These are phyloP conservation scores for Aphrophora alni DNA, from an alignment of 2,888 invertebrate genomes.

Conservation along the genomic window DNA sequence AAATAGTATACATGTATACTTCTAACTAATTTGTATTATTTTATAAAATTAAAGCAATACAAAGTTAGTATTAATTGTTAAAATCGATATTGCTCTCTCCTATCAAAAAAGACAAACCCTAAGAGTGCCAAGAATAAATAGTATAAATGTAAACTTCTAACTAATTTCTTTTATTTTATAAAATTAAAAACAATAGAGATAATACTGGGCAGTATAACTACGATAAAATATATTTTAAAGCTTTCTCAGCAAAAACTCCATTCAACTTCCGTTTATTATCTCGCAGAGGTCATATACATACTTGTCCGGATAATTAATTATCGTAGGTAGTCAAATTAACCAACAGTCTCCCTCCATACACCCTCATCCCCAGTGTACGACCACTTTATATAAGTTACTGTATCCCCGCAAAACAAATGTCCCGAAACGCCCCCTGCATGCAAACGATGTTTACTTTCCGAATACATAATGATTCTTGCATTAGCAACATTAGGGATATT, in stretches of 20 bases:
- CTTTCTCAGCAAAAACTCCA: neutral
- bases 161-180: too few relatives aligned
- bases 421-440: constrained; percentile 1
- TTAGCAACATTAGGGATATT: neutral
- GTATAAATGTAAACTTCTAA: too few relatives aligned
- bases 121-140: too few relatives aligned
- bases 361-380: neutral
- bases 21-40: too few relatives aligned
- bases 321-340: neutral
- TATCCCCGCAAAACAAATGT: constrained; percentile 4
- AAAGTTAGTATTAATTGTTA: too few relatives aligned
- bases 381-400: constrained; percentile 9
- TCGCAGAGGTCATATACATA: neutral
- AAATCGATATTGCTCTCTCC: too few relatives aligned
- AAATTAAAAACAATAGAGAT: neutral
- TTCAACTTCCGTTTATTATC: neutral
- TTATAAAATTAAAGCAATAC: too few relatives aligned
- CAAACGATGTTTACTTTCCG: constrained; percentile 2
- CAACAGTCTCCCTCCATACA: neutral
- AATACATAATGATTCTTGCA: constrained; percentile 9
- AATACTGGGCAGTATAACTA: neutral
- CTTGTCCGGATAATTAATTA: neutral
- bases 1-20: too few relatives aligned
- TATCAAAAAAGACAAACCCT: too few relatives aligned
- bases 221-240: neutral